Percentiles rank a stretch among this genome's conserved stretches.
Evolutionary conservation across 2,113 vertebrate species (phyloP).

Genomic region (Megaceryle maxima): DNA sequence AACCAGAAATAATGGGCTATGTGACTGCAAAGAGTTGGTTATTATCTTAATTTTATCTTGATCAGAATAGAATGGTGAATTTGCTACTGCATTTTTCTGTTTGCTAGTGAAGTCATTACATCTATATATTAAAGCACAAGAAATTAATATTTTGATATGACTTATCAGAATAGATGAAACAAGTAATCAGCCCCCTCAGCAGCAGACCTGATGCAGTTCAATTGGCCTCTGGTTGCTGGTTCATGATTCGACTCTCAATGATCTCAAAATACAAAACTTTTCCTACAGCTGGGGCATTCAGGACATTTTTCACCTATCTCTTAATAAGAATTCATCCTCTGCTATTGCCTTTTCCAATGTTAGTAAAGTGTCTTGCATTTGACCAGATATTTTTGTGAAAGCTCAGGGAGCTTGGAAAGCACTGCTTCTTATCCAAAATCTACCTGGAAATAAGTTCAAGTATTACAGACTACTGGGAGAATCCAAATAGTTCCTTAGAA

Average conservation of each 20-base stretch:
- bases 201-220: background rate
- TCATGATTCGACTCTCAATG: fast-evolving
- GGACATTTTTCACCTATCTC: background rate
- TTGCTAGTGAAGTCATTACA: background rate
- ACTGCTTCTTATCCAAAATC: background rate
- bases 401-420: background rate
- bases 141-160: background rate
- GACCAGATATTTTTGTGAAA: background rate
- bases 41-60: background rate
- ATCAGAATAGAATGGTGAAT: background rate
- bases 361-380: background rate
- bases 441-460: background rate
- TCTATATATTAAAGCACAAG: background rate
- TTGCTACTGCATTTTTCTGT: background rate
- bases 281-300: background rate
- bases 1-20: background rate
- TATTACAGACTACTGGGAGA: background rate
- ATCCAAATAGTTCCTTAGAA: background rate
- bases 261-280: background rate
- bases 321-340: background rate
- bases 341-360: background rate
- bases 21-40: background rate
- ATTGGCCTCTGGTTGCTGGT: background rate
- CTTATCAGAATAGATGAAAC: background rate
- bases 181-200: background rate